Conservation (phyloP, 1,140 invertebrate genomes). For the Drosophila nannoptera region DNA sequence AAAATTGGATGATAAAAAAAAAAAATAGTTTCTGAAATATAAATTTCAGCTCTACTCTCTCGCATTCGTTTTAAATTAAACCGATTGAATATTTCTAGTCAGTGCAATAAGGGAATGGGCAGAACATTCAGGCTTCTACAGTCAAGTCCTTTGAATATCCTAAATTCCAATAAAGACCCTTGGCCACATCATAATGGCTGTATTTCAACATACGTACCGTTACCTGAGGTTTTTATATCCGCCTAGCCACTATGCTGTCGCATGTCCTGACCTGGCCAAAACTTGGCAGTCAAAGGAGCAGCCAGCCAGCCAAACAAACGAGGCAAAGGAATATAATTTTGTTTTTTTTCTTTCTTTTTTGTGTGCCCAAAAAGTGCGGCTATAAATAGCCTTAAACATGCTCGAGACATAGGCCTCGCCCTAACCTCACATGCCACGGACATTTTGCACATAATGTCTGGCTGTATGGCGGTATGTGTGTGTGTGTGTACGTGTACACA, state of each 20-base stretch:
- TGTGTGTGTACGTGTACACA: slow-evolving; percentile 38
- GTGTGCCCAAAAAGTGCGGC: slow-evolving; percentile 62
- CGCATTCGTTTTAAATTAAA: no score
- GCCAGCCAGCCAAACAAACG: slow-evolving; percentile 41
- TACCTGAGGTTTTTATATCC: slow-evolving; percentile 48
- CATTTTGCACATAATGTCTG: slow-evolving; percentile 14
- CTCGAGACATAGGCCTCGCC: slow-evolving; percentile 17
- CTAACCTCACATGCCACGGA: slow-evolving; percentile 28
- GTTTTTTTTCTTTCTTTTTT: neutral
- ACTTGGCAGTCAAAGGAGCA: slow-evolving; percentile 47
- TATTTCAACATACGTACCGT: slow-evolving; percentile 14
- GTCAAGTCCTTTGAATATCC: neutral
- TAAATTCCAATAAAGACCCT: neutral
- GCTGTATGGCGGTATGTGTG: neutral
- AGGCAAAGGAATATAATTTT: slow-evolving; percentile 38
- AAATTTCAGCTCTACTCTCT: no score
- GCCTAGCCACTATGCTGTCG: slow-evolving; percentile 51
- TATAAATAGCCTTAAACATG: slow-evolving; percentile 71
- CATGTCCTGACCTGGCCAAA: slow-evolving; percentile 51
- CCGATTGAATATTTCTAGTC: no score
- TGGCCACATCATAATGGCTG: slow-evolving; percentile 12
- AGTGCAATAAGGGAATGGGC: no score
- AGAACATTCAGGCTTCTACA: no score
- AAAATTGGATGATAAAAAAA: no score
- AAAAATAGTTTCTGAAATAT: no score